Percentiles rank a stretch among this genome's conserved stretches.
Conservation (phyloP, 2,797 vertebrate species). For the Moxostoma hubbsi region DNA sequence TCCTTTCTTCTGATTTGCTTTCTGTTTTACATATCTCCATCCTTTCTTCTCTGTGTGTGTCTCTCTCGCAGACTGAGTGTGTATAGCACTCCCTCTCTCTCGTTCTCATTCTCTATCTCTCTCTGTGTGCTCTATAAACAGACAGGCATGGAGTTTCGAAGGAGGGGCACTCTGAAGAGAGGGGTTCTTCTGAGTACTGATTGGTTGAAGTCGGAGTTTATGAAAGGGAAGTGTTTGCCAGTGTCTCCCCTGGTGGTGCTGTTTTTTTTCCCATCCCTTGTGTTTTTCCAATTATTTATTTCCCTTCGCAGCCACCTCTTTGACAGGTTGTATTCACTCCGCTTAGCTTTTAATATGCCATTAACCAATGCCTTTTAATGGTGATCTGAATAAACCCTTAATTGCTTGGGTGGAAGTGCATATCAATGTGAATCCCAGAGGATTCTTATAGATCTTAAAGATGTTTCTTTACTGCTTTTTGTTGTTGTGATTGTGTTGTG, state of each 20-base stretch:
- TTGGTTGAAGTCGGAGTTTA: conserved; percentile 63
- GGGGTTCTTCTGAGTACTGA: conserved; percentile 57
- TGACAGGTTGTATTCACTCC: conserved; percentile 27
- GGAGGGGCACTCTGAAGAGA: conserved; percentile 30
- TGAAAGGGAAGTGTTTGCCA: conserved; percentile 63
- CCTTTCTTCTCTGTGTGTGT: conserved; percentile 10
- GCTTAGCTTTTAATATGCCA: conserved; percentile 28
- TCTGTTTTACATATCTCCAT: conserved; percentile 12
- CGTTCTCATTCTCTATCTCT: conserved; percentile 4
- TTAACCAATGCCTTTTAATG: conserved; percentile 42
- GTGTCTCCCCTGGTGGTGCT: conserved; percentile 26
- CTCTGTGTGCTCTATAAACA: conserved; percentile 50
- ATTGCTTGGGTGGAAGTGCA: conserved; percentile 21
- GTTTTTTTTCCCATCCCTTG: conserved; percentile 14
- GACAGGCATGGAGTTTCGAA: conserved; percentile 59
- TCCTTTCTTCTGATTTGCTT: background rate
- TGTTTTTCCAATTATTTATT: conserved; percentile 39
- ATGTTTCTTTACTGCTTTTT: too few relatives aligned
- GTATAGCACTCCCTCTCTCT: conserved; percentile 19
- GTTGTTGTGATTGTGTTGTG: background rate
- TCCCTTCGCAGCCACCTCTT: conserved; percentile 20
- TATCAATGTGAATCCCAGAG: background rate
- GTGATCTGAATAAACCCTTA: conserved; percentile 16
- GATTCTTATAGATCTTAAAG: too few relatives aligned
- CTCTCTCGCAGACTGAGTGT: conserved; percentile 24